Conservation (phyloP, 2,888 invertebrate species). For the Hesperia comma region DNA sequence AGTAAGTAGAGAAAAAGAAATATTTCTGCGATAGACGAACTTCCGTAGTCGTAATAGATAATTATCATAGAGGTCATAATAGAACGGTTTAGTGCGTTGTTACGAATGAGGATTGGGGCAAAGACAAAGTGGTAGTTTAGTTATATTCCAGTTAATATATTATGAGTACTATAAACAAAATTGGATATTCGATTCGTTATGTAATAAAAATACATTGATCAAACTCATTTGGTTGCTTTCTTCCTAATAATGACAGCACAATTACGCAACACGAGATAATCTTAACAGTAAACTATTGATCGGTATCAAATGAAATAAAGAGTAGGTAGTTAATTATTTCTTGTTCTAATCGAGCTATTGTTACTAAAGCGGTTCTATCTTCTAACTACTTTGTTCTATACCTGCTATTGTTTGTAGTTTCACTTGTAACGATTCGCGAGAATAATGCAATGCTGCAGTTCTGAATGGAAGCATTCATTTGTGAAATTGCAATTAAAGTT, state of each 20-base stretch:
- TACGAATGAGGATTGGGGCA: no score
- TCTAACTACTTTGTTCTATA: conserved; percentile 45
- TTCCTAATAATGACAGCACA: neutral
- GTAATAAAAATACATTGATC: no score
- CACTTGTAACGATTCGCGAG: conserved; percentile 45
- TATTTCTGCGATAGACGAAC: no score
- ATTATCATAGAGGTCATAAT: no score
- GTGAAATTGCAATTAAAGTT: conserved; percentile 64
- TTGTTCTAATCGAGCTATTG: conserved; percentile 15
- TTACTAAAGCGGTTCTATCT: conserved; percentile 19
- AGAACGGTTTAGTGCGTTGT: no score
- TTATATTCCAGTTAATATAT: no score
- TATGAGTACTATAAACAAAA: no score
- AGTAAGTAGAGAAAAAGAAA: no score
- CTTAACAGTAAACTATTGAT: neutral
- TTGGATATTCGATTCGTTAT: no score
- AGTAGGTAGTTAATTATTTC: conserved; percentile 8
- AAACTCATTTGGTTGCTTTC: no score
- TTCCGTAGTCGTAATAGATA: no score
- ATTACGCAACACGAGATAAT: neutral
- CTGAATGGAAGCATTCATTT: conserved; percentile 62
- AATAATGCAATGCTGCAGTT: conserved; percentile 51
- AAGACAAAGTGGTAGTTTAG: no score
- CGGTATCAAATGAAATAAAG: neutral
- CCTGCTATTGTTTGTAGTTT: conserved; percentile 61